Conservation (phyloP, 2,113 vertebrate genomes). For the Apodemus sylvaticus region DNA sequence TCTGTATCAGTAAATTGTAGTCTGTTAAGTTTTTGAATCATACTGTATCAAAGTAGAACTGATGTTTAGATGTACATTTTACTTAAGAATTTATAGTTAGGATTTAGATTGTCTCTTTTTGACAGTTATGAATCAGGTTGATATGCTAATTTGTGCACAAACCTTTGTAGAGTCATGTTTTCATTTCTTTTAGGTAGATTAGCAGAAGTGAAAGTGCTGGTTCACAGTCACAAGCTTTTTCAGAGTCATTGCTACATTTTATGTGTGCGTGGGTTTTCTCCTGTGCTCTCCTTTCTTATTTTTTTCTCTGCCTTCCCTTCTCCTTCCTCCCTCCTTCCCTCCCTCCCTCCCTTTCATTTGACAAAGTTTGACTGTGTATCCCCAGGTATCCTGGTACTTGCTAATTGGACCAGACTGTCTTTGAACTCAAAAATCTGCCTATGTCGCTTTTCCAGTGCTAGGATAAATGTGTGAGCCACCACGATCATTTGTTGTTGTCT, state of each 20-base stretch:
- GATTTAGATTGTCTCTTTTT: neutral
- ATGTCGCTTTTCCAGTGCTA: neutral
- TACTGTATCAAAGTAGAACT: neutral
- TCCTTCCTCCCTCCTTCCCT: no score
- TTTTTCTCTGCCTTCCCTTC: no score
- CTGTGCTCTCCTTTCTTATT: neutral
- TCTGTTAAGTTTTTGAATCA: neutral
- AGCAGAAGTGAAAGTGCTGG: neutral
- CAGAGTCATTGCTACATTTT: neutral
- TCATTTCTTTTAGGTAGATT: neutral
- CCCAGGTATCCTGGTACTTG: neutral
- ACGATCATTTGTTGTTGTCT: neutral
- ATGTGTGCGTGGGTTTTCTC: neutral
- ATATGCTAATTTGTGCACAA: neutral
- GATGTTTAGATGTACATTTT: neutral
- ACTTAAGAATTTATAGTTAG: neutral
- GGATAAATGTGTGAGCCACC: neutral
- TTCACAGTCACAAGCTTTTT: neutral
- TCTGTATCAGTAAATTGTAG: neutral
- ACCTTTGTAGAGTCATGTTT: neutral
- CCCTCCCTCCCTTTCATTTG: no score
- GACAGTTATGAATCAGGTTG: neutral
- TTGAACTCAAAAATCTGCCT: neutral
- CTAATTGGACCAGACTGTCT: neutral
- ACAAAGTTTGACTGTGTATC: neutral